These are phyloP conservation scores for Drosophila falleni DNA, from an alignment of 2,888 invertebrate species.

Conservation along the genomic window DNA sequence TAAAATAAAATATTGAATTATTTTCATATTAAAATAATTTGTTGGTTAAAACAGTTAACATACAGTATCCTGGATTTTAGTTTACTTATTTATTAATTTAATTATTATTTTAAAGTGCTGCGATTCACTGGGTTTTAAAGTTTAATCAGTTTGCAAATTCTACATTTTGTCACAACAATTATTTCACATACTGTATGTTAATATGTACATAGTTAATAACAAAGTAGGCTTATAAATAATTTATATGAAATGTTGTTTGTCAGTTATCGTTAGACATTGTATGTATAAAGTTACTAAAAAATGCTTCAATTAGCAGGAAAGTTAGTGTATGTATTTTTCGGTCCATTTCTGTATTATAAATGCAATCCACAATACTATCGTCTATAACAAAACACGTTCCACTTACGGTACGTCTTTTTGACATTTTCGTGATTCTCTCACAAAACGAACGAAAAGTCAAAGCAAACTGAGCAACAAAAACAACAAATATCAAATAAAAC, in stretches of 20 bases:
- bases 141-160: too few species aligned
- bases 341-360: not conserved
- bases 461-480: constrained; percentile 11
- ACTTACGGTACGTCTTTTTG: constrained; percentile 23
- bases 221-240: constrained; percentile 12
- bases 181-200: not conserved
- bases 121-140: too few species aligned
- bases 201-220: too few species aligned
- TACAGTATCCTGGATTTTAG: too few species aligned
- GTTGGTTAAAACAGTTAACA: too few species aligned
- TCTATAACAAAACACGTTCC: constrained; percentile 1
- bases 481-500: constrained; percentile 13
- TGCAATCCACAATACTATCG: not conserved
- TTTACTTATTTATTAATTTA: too few species aligned
- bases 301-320: not conserved
- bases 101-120: too few species aligned
- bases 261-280: constrained; percentile 7
- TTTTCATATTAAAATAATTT: too few species aligned
- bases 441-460: constrained; percentile 25
- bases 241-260: constrained; percentile 10
- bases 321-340: not conserved
- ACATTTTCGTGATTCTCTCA: constrained; percentile 42
- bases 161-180: not conserved
- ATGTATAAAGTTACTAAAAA: not conserved
- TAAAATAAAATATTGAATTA: too few species aligned